These are phyloP conservation scores for Tympanuchus pallidicinctus DNA, from an alignment of 2,113 vertebrate genomes.

Conservation along the genomic window DNA sequence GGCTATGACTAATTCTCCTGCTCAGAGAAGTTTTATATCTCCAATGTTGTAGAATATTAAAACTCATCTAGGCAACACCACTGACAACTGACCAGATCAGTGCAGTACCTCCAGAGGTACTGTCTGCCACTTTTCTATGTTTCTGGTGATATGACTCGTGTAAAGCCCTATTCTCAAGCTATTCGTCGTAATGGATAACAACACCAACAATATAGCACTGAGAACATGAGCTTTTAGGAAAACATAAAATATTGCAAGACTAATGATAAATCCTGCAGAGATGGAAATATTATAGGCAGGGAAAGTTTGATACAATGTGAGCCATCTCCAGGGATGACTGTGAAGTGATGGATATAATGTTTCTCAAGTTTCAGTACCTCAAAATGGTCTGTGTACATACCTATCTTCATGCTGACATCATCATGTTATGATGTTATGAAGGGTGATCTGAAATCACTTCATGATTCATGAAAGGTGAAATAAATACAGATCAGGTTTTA, in stretches of 20 bases:
- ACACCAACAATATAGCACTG: too few species aligned
- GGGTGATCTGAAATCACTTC: background rate
- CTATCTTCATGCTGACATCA: background rate
- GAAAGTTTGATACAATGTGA: background rate
- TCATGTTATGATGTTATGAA: accelerated
- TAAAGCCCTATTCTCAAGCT: background rate
- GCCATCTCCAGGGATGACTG: background rate
- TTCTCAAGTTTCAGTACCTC: background rate
- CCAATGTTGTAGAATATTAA: background rate
- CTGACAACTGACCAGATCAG: background rate
- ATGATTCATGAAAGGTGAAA: background rate
- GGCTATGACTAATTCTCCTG: background rate
- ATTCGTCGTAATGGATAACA: background rate
- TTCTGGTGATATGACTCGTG: accelerated
- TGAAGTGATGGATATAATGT: background rate
- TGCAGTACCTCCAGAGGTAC: background rate
- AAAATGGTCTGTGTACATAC: background rate
- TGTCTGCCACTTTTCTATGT: background rate
- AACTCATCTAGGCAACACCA: background rate
- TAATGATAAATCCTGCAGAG: background rate
- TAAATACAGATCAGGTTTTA: background rate
- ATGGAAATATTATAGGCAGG: background rate
- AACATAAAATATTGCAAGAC: background rate
- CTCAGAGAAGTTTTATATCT: background rate
- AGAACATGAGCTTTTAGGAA: background rate